Evolutionary conservation across 1,140 invertebrate species (phyloP).

Genomic region (Bombus turneri): DNA sequence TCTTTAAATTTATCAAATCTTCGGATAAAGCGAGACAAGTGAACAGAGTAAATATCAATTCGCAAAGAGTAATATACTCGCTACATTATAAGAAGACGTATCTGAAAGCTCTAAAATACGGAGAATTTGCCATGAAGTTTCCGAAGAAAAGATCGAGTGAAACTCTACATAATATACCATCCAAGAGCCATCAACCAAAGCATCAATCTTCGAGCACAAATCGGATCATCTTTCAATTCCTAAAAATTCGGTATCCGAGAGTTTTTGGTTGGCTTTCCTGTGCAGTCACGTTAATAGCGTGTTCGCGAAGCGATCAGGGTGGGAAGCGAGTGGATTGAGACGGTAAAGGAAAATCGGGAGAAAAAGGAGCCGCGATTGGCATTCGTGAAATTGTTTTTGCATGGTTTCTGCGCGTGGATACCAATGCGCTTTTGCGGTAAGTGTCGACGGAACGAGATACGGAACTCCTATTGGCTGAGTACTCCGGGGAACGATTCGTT

Average conservation of each 20-base stretch:
- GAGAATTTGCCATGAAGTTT: background rate
- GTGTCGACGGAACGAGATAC: constrained; percentile 45
- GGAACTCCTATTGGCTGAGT: constrained; percentile 55
- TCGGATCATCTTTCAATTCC: constrained; percentile 7
- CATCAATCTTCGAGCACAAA: constrained; percentile 9
- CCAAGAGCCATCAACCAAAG: background rate
- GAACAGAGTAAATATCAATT: background rate
- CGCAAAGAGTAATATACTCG: background rate
- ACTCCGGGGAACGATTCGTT: constrained; percentile 75
- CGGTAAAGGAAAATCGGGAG: background rate
- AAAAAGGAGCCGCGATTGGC: constrained; percentile 7
- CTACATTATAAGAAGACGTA: background rate
- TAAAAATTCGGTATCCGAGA: background rate
- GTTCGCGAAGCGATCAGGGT: background rate
- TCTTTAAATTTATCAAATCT: background rate
- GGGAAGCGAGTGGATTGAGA: background rate
- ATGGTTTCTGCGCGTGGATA: constrained; percentile 2
- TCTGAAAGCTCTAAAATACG: background rate
- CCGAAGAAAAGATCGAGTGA: background rate
- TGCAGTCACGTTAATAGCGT: background rate
- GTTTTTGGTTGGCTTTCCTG: background rate
- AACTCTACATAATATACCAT: background rate
- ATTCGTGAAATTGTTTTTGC: constrained; percentile 56
- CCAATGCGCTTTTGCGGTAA: constrained; percentile 50
- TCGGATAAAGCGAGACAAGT: background rate